Conservation (phyloP, 2,888 invertebrate species). For the Ennomos erosarius region DNA sequence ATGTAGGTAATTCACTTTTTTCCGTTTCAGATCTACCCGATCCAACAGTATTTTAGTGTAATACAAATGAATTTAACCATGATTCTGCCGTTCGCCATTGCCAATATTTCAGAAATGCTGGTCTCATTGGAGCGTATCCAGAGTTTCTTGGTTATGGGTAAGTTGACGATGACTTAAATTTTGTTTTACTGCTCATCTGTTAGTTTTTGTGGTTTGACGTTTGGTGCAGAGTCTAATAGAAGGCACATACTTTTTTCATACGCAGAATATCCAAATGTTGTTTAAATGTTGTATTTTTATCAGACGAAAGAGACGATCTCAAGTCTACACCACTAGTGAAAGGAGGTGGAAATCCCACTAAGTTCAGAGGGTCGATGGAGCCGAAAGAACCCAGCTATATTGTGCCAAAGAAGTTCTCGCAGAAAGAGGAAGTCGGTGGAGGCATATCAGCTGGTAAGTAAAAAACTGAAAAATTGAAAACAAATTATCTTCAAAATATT, state of each 20-base stretch:
- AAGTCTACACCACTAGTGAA: conserved; percentile 42
- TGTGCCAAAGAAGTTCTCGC: conserved; percentile 51
- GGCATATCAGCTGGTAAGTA: conserved; percentile 47
- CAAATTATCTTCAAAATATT: too few relatives aligned
- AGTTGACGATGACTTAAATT: conserved; percentile 27
- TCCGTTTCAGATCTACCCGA: conserved; percentile 82
- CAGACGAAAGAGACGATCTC: conserved; percentile 71
- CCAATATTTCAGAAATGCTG: conserved; percentile 83
- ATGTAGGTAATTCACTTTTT: background rate
- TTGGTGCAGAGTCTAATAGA: too few relatives aligned
- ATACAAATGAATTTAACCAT: conserved; percentile 85
- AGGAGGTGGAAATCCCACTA: conserved; percentile 38
- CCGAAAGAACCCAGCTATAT: conserved; percentile 41
- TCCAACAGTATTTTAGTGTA: conserved; percentile 85
- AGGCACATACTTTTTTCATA: too few relatives aligned
- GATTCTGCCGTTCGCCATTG: conserved; percentile 83
- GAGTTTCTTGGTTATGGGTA: conserved; percentile 81
- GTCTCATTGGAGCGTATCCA: conserved; percentile 86
- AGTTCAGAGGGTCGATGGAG: conserved; percentile 46
- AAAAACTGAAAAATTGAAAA: background rate
- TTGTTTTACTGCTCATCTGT: too few relatives aligned
- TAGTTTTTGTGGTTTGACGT: too few relatives aligned
- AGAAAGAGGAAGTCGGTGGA: conserved; percentile 37
- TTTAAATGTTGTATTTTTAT: conserved; percentile 26
- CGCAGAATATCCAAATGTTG: too few relatives aligned